Base-by-base conservation (phyloP, 2,797 vertebrate genomes). In the Stomatorhinus walkeri region DNA sequence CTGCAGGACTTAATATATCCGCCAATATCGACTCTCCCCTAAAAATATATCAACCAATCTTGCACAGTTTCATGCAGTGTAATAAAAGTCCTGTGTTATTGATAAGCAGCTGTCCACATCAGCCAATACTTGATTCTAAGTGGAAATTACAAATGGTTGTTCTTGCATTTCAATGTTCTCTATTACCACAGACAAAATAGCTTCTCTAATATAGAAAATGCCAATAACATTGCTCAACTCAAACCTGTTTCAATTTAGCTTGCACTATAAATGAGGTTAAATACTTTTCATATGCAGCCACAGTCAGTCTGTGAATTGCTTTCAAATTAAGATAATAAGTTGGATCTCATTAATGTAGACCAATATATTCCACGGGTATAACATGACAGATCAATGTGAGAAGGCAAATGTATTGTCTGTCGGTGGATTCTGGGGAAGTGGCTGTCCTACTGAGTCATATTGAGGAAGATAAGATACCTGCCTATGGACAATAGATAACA, bases 1-100 rank as follows among this genome's bases (percentile, higher is more conserved):
- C 94, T 91, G 91, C 92, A 93, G 94, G 93, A 94, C 92, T 93
- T 94, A 94, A 95, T 95, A 91, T 90, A 95, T 94, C 94, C 93
- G 93, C 93, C 95, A 94, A 95, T 94, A 95, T 85, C 72, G 52
- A 87, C 91, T 64, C 64, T 51, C 92, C 91, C 87, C 92, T 93
- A 91, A 93, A 94, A 95, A 94, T 92, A 93, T 94, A 94, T 92
- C 93, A 91, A 93, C 91, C 93, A 94, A 94, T 95, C 93, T 93
- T 91, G 89, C 88, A 89, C 93, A 91, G 91, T 94, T 95, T 95
- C 93, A 94, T 93, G 92, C 93, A 93, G 92, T 92, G 92, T 92
- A 93, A 92, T 94, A 94, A 95, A 95, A 94, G 93, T 88, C 83
- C 46, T n/a, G 32, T 32, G 72, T 81, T 87, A 90, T 89, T 91